phyloP scores from a whole-genome alignment of 1,140 invertebrate genomes.

The Hesperophylax magnus region DNA sequence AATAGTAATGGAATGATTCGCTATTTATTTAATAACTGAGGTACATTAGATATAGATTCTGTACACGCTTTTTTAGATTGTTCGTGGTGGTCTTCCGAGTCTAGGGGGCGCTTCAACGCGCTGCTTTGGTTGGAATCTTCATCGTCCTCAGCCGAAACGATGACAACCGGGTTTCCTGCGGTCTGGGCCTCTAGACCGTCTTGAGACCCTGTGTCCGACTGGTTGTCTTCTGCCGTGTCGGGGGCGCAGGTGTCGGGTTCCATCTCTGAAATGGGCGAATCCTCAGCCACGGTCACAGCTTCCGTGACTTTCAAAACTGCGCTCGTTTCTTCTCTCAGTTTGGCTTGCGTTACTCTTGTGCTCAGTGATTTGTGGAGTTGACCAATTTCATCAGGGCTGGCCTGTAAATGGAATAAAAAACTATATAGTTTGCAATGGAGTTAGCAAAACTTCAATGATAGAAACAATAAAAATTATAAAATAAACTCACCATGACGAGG shows the following conservation, averaged over 20 bases:
- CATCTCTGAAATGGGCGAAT: not conserved
- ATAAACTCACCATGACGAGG: conserved; percentile 79
- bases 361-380: conserved; percentile 47
- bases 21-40: conserved; percentile 50
- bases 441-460: not conserved
- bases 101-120: conserved; percentile 41
- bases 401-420: conserved; percentile 40
- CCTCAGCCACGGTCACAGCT: too few species aligned
- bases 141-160: conserved; percentile 49
- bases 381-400: conserved; percentile 53
- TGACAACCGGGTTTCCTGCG: conserved; percentile 34
- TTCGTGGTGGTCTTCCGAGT: conserved; percentile 20
- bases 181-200: not conserved
- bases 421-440: not conserved
- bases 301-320: not conserved
- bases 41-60: conserved; percentile 41
- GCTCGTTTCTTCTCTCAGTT: conserved; percentile 32
- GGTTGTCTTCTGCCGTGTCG: conserved; percentile 2
- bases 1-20: conserved; percentile 50
- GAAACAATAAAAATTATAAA: not conserved
- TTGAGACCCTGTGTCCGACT: not conserved
- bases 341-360: conserved; percentile 46
- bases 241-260: not conserved
- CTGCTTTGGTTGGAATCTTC: conserved; percentile 4
- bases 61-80: conserved; percentile 53